Base-by-base conservation (phyloP, 1,140 invertebrate genomes). In the Anthonomus grandis region DNA sequence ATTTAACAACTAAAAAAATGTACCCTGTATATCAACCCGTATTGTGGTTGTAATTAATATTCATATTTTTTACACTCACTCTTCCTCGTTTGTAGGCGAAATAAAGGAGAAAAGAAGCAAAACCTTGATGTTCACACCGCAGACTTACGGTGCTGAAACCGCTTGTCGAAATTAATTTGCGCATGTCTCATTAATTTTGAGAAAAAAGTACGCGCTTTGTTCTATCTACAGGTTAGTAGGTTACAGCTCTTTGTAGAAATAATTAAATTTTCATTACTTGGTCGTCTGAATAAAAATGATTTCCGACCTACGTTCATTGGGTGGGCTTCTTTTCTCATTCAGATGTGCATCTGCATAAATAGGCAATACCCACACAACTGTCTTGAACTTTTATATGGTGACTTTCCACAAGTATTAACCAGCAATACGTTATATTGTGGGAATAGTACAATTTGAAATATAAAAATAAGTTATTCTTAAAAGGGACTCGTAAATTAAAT, bases 291-390 rank as follows among this genome's bases (percentile, higher is more conserved):
- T 17, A 48, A 48, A 56, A 56, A 56, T 22, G 23, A n/a, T n/a
- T n/a, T n/a, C 34, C n/a, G 17, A 25, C 54, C 54, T 48, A 56
- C 54, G 54, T 23, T 31, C n/a, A 41, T 23, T 56, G 37, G 54
- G 54, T 48, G 54, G 37, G 52, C 19, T 46, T 17, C 8, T n/a
- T 25, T 56, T n/a, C n/a, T 56, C 54, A 48, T 48, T 56, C 54
- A 56, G 44, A 56, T 48, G 45, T 47, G 44, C 54, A 56, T 56
- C 45, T 56, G 54, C 54, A 56, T 56, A 56, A 56, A 56, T 41
- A 56, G 54, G 44, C 37, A 48, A 48, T 12, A 24, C 54, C 54
- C 46, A 56, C 54, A 56, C 54, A 56, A 48, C 15, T 6, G 27
- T 48, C 49, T 56, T 48, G 45, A 25, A 41, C 27, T 56, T 56